Base-by-base conservation (phyloP, 2,113 vertebrate species). In the Rallus limicola region DNA sequence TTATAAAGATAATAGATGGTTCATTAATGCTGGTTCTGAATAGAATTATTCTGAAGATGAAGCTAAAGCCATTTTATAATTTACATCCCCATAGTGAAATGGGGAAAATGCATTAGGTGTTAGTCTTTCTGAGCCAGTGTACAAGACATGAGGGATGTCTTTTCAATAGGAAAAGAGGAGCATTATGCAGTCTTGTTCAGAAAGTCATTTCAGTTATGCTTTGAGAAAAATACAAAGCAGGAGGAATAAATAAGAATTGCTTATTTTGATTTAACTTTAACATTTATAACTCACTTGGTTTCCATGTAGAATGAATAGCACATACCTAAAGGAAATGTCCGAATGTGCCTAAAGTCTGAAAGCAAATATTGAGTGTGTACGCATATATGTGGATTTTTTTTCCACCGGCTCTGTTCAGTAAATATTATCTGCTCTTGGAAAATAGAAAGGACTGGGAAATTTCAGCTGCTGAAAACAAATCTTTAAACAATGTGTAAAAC, bases 11-110 rank as follows among this genome's bases (percentile, higher is more conserved):
- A 25, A 53, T n/a, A 91, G 83, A 33, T 42, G 69, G 31, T 62
- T 93, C 65, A 89, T 91, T 92, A 87, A 69, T 76, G 38, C 65
- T 71, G 13, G 68, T 92, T 84, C 69, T 86, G 50, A 91, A 63
- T 13, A 78, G 56, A 96, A 91, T 94, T 93, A 92, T 88, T 91
- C 82, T 88, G 93, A 84, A 92, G 76, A 62, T 60, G 59, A 93
- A 88, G 34, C 28, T 84, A 91, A 93, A 85, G 71, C 72, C 44
- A 28, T 78, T 92, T 90, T 68, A 84, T 76, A 72, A 78, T 42
- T 12, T 38, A 82, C 55, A 93, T 58, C 69, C 42, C 36, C 16
- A 58, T 5, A 65, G 29, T 44, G 58, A 93, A 92, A 93, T 25
- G 53, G 60, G 46, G 18, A 82, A 80, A 95, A 93, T 9, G 10